Percentiles rank a stretch among this genome's conserved stretches.
These are phyloP conservation scores for Caracal caracal DNA, from an alignment of 2,113 vertebrate species.

Conservation along the genomic window DNA sequence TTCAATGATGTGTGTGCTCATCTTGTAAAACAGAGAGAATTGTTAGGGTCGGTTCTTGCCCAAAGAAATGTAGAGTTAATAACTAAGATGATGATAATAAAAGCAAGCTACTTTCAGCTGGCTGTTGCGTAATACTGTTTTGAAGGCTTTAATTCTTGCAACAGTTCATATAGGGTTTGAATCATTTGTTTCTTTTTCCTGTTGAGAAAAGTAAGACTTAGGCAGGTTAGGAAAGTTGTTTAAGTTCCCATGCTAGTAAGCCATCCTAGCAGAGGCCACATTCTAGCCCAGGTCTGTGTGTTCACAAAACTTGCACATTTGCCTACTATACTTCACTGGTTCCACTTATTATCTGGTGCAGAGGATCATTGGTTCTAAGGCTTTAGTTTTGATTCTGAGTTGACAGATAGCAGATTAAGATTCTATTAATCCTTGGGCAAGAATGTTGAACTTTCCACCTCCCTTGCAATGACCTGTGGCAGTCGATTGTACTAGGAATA, in stretches of 20 bases:
- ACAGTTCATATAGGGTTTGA: background rate
- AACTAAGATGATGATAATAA: background rate
- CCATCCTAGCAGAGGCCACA: background rate
- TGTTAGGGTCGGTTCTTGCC: background rate
- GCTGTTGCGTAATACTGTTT: background rate
- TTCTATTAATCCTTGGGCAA: constrained; percentile 1
- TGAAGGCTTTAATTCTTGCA: background rate
- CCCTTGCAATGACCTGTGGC: background rate
- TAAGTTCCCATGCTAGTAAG: background rate
- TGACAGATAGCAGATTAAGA: background rate
- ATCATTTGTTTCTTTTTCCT: background rate
- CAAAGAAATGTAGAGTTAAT: background rate
- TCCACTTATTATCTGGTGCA: background rate
- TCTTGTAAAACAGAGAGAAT: background rate
- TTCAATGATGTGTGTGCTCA: background rate
- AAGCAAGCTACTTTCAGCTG: background rate
- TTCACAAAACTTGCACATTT: background rate
- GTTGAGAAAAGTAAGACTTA: background rate
- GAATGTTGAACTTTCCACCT: background rate
- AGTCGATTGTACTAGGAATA: background rate
- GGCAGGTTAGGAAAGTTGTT: background rate
- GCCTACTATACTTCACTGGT: background rate
- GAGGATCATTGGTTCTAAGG: background rate
- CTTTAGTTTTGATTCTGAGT: background rate
- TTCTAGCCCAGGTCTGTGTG: background rate